Percentiles rank a stretch among this genome's conserved stretches.
These are phyloP conservation scores for Tholera decimalis DNA, from an alignment of 2,888 invertebrate genomes.

Conservation along the genomic window DNA sequence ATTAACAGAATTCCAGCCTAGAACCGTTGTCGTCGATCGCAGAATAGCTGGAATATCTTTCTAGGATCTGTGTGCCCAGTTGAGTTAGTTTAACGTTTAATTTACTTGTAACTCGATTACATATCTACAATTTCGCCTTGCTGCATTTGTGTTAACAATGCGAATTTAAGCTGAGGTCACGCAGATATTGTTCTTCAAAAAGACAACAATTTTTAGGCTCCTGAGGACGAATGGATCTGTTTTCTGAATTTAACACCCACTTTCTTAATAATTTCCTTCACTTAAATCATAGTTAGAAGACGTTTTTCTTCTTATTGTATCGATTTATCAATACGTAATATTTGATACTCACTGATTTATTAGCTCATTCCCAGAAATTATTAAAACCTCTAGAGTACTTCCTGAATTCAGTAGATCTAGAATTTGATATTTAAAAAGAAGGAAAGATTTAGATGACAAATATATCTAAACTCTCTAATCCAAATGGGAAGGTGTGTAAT, in stretches of 20 bases:
- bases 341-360: no score
- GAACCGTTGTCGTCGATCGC: conserved; percentile 71
- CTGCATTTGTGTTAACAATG: conserved; percentile 17
- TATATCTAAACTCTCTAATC: no score
- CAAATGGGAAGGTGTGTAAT: no score
- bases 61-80: conserved; percentile 40
- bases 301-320: no score
- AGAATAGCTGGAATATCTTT: conserved; percentile 81
- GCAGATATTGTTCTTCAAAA: neutral
- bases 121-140: conserved; percentile 20
- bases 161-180: neutral
- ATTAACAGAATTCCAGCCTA: conserved; percentile 73
- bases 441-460: no score
- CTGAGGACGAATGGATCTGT: no score
- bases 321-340: no score
- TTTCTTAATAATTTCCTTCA: neutral
- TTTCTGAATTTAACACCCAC: neutral
- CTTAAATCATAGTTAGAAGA: neutral
- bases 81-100: conserved; percentile 27
- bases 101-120: conserved; percentile 22
- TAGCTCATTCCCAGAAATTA: no score
- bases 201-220: neutral
- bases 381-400: no score
- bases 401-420: no score
- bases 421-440: no score